phyloP scores from a whole-genome alignment of 2,113 vertebrate genomes.

The Oreochromis spilurus region DNA sequence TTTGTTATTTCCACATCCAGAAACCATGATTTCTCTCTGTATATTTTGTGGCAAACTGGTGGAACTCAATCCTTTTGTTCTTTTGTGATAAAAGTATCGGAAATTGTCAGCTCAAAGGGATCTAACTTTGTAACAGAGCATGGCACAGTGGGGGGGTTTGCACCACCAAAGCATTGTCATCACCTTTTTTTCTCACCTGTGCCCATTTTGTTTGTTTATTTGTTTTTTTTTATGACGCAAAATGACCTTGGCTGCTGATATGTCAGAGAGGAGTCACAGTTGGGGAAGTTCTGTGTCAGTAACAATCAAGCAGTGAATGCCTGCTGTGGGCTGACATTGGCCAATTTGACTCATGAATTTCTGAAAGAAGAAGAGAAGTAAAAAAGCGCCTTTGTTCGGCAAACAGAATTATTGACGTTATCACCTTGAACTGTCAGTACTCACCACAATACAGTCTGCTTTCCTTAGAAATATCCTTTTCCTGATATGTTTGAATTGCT shows the following conservation, averaged over 20 bases:
- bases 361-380: neutral
- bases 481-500: neutral
- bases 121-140: neutral
- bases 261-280: conserved; percentile 16
- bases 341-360: neutral
- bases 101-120: neutral
- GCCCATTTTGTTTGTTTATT: neutral
- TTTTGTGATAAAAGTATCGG: neutral
- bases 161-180: neutral
- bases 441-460: neutral
- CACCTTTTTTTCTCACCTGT: conserved; percentile 1
- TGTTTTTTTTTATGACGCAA: conserved; percentile 26
- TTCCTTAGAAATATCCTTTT: neutral
- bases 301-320: conserved; percentile 29
- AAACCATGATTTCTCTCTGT: neutral
- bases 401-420: neutral
- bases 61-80: neutral
- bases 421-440: neutral
- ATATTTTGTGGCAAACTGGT: neutral
- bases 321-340: neutral
- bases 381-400: neutral
- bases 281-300: neutral
- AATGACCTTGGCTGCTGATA: conserved; percentile 33
- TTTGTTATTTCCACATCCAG: neutral
- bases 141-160: neutral